Conservation (phyloP, 2,888 invertebrate species). For the Meloe dianella region DNA sequence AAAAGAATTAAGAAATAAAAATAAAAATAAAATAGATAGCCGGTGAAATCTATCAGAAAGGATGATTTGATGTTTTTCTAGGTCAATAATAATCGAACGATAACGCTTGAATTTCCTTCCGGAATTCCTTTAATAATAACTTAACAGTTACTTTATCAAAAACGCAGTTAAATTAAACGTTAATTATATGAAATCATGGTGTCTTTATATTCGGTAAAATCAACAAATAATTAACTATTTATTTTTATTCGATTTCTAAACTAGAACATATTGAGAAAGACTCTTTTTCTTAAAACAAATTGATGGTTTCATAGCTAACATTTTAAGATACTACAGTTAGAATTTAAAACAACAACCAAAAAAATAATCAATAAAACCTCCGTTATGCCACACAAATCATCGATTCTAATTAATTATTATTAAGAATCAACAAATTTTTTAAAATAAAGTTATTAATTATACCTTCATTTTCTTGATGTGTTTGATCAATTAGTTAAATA, state of each 20-base stretch:
- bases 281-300: not conserved
- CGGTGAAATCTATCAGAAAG: conserved; percentile 15
- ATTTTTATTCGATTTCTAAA: not conserved
- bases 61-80: conserved; percentile 12
- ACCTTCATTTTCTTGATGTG: conserved; percentile 6
- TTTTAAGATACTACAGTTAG: not conserved
- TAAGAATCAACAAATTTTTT: not conserved
- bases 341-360: too few relatives aligned
- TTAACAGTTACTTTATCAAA: not conserved
- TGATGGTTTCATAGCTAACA: too few relatives aligned
- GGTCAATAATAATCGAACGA: conserved; percentile 13
- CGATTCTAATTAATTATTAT: not conserved
- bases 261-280: not conserved
- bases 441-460: too few relatives aligned
- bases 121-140: not conserved
- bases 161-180: not conserved
- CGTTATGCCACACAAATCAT: not conserved
- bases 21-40: not conserved
- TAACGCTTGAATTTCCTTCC: conserved; percentile 16
- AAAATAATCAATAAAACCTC: too few relatives aligned
- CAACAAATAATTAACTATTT: too few relatives aligned
- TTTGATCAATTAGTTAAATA: not conserved
- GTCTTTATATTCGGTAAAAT: too few relatives aligned
- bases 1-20: not conserved
- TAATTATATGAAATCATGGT: too few relatives aligned